Percentiles rank a stretch among this genome's conserved stretches.
Conservation (phyloP, 2,888 invertebrate genomes). For the Ferdinandea cuprea region DNA sequence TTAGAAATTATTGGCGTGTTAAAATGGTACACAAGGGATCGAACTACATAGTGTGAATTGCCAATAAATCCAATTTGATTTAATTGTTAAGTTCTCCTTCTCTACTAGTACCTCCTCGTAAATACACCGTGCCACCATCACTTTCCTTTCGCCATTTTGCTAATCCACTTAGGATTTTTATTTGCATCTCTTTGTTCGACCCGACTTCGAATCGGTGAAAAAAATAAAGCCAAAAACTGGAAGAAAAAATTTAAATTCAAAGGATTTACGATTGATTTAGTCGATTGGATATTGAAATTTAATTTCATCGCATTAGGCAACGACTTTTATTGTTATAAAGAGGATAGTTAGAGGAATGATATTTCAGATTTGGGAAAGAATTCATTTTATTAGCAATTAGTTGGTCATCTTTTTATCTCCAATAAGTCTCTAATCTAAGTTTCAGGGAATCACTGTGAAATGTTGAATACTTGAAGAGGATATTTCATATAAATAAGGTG, state of each 20-base stretch:
- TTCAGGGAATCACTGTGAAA: no score
- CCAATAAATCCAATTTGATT: constrained; percentile 59
- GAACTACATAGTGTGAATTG: constrained; percentile 40
- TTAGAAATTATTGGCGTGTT: background rate
- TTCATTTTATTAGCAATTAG: no score
- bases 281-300: constrained; percentile 56
- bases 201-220: background rate
- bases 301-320: constrained; percentile 53
- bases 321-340: constrained; percentile 36
- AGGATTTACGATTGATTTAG: constrained; percentile 63
- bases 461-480: no score
- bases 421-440: no score
- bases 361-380: background rate
- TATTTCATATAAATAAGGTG: no score
- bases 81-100: constrained; percentile 55
- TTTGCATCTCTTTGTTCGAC: constrained; percentile 50
- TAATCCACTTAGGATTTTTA: constrained; percentile 61
- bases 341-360: constrained; percentile 13
- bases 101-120: background rate
- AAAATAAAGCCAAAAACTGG: constrained; percentile 6
- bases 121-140: background rate
- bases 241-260: constrained; percentile 42
- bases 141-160: constrained; percentile 7
- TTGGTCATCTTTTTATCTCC: no score
- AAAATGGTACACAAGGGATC: constrained; percentile 11